Percentiles rank a stretch among this genome's conserved stretches.
phyloP scores from a whole-genome alignment of 53 echinoderm and acorn worm species.

The Echinometra lucunter region DNA sequence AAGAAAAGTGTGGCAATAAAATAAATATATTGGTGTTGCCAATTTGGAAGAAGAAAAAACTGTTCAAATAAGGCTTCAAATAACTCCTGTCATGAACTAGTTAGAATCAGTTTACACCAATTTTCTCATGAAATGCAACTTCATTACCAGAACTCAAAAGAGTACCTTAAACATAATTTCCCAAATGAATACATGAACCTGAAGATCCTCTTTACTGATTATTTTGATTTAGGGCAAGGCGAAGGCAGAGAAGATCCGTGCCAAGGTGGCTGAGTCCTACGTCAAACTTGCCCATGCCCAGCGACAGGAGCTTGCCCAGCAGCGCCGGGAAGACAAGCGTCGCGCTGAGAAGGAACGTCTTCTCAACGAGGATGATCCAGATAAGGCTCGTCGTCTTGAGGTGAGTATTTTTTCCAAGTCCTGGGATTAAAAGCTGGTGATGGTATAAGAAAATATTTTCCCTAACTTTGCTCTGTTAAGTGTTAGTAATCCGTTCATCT shows the following conservation, averaged over 20 bases:
- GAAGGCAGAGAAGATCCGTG: slow-evolving; percentile 89
- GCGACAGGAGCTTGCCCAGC: slow-evolving; percentile 97
- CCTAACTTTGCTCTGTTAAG: no score
- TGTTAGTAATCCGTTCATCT: no score
- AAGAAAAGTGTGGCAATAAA: no score
- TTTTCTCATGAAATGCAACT: no score
- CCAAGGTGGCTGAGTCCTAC: slow-evolving; percentile 93
- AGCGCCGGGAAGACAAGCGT: slow-evolving; percentile 91
- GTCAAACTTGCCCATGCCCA: slow-evolving; percentile 96
- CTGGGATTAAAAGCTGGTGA: background rate
- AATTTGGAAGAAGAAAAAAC: no score
- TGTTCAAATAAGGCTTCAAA: no score
- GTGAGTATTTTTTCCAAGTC: slow-evolving; percentile 72
- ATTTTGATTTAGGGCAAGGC: slow-evolving; percentile 84
- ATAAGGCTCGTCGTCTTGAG: slow-evolving; percentile 95
- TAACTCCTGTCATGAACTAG: no score
- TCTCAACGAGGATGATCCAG: slow-evolving; percentile 99
- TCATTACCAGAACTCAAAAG: no score
- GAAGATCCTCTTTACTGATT: background rate
- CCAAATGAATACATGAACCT: background rate
- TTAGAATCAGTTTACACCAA: no score
- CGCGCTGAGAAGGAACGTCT: slow-evolving; percentile 95
- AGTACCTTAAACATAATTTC: background rate
- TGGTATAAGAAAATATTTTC: background rate
- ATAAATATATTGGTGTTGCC: no score